Base-by-base conservation (phyloP, 2,888 invertebrate species). In the Cosmorhoe ocellata region DNA sequence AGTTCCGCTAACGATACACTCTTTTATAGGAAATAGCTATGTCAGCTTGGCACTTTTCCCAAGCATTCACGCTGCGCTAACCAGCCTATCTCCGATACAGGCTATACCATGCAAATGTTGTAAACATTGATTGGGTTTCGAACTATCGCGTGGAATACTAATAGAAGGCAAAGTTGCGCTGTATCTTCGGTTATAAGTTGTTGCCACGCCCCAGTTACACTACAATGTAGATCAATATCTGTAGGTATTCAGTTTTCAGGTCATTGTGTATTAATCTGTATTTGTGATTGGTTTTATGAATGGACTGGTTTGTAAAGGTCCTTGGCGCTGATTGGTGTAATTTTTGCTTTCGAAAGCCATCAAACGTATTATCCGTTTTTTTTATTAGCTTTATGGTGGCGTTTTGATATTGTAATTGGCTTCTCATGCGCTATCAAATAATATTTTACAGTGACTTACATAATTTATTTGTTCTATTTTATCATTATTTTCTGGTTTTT, bases 101-200 rank as follows among this genome's bases (percentile, higher is more conserved):
- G 22, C 9, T 14, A 39, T 18, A 34, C 37, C 43, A 37, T 37
- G 36, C 39, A 50, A 49, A 53, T 42, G 41, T 46, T 62, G 65
- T 68, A 63, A 64, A 63, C 66, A 65, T 66, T 70, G 75, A 79
- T 79, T 75, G 65, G 66, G 63, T 75, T 74, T 55, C 40, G 37
- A 67, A 71, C 69, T 61, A 66, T 64, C 60, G 59, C 63, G 54
- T 59, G 58, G 59, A 63, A 66, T 62, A 67, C 66, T 72, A 70
- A 69, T 69, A 59, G 41, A 47, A 39, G 56, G 52, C 66, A 54
- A 66, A 69, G 50, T 50, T 58, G 31, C 41, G 33, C 56, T 41
- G 46, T 58, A 58, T 58, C 59, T 62, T 59, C 43, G 26, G n/a
- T 10, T 27, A 31, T 24, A 55, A 42, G 49, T 45, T 51, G 51